phyloP scores from a whole-genome alignment of 2,888 invertebrate genomes.

The Noctua fimbriata region DNA sequence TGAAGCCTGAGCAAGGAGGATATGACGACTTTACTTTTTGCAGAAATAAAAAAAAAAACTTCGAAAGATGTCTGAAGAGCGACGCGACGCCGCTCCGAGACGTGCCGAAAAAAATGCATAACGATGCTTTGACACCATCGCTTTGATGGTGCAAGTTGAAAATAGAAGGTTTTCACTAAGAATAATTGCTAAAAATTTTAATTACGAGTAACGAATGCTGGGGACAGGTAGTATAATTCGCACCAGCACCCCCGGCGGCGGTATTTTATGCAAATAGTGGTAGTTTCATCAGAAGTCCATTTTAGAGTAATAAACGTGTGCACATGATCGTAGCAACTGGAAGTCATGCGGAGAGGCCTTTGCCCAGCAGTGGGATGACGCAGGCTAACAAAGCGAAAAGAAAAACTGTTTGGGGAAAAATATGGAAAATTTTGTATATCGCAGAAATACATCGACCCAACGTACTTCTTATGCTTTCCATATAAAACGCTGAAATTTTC shows the following conservation, averaged over 20 bases:
- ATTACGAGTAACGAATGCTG: constrained; percentile 45
- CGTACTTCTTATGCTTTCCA: neutral
- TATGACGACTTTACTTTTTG: constrained; percentile 85
- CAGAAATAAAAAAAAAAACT: constrained; percentile 69
- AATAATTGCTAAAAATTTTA: constrained; percentile 54
- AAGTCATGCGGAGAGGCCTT: no score
- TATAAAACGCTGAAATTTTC: neutral
- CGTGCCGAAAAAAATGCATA: constrained; percentile 82
- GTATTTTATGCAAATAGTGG: constrained; percentile 21
- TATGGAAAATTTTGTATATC: neutral
- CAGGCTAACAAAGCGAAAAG: no score
- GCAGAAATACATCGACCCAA: neutral
- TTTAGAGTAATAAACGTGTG: neutral
- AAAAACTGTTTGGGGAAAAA: neutral
- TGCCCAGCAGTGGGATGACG: no score
- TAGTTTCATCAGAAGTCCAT: neutral
- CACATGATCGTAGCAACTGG: no score
- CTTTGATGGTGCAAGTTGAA: constrained; percentile 70
- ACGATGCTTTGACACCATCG: constrained; percentile 75
- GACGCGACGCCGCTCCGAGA: constrained; percentile 71
- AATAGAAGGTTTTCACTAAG: constrained; percentile 65
- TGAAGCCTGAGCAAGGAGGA: constrained; percentile 75
- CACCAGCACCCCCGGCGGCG: neutral
- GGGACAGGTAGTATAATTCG: constrained; percentile 18
- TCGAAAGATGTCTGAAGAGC: constrained; percentile 85